Percentiles rank a stretch among this genome's conserved stretches.
phyloP scores from a whole-genome alignment of 2,797 vertebrate genomes.

The Lithobates sylvaticus region DNA sequence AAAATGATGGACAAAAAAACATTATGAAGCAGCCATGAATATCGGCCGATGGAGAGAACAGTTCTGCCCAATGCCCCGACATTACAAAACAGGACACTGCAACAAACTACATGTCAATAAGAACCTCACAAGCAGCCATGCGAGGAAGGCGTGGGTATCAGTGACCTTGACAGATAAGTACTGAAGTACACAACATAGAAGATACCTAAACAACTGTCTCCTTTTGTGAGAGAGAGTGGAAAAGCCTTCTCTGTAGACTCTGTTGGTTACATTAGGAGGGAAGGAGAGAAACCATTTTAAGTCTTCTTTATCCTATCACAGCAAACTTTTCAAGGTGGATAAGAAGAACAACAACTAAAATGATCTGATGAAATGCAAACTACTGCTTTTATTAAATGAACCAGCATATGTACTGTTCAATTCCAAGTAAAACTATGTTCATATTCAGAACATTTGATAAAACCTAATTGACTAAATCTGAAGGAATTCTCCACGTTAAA shows the following conservation, averaged over 20 bases:
- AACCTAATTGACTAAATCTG: too few species aligned
- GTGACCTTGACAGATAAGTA: slow-evolving; percentile 75
- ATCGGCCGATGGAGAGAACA: not conserved
- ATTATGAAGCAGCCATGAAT: slow-evolving; percentile 50
- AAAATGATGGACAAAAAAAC: slow-evolving; percentile 14
- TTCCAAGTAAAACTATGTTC: too few species aligned
- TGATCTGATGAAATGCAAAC: not conserved
- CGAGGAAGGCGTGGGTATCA: slow-evolving; percentile 75
- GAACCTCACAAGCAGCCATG: slow-evolving; percentile 85
- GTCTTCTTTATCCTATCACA: not conserved
- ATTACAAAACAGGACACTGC: slow-evolving; percentile 44
- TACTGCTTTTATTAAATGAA: too few species aligned
- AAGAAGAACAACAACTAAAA: not conserved
- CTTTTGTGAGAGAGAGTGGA: slow-evolving; percentile 92
- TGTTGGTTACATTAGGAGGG: slow-evolving; percentile 83
- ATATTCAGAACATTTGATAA: too few species aligned
- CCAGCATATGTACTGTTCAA: not conserved
- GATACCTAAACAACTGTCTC: slow-evolving; percentile 96
- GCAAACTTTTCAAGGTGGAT: too few species aligned
- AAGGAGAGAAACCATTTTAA: slow-evolving; percentile 51
- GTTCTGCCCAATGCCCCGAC: slow-evolving; percentile 19
- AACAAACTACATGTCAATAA: slow-evolving; percentile 55
- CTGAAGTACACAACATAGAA: slow-evolving; percentile 68
- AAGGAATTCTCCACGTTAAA: not conserved
- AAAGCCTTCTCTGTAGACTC: slow-evolving; percentile 94